A percentile compares a stretch with the other conserved stretches of the same genome.
phyloP scores from a whole-genome alignment of 2,797 vertebrate genomes.

The Astyanax mexicanus region DNA sequence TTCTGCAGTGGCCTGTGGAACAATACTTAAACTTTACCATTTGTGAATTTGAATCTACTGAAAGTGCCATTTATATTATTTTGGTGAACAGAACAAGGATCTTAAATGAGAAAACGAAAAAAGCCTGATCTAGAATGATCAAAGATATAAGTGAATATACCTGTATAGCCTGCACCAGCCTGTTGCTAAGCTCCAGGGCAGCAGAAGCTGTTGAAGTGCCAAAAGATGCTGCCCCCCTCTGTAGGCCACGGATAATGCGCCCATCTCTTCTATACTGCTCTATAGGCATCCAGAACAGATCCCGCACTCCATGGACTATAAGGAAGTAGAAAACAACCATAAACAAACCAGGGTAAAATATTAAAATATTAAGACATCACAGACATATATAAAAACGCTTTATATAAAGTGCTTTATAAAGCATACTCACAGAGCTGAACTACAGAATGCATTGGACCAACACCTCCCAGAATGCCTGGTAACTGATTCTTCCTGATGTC shows the following conservation, averaged over 20 bases:
- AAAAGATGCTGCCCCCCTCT: constrained; percentile 91
- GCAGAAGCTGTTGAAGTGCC: constrained; percentile 92
- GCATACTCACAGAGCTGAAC: constrained; percentile 90
- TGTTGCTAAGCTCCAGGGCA: constrained; percentile 94
- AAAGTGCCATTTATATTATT: too few species aligned
- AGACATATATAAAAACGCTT: too few species aligned
- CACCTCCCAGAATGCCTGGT: constrained; percentile 90
- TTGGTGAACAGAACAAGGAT: too few species aligned
- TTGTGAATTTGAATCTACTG: too few species aligned
- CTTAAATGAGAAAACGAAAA: too few species aligned
- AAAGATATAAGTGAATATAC: constrained; percentile 63
- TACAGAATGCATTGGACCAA: constrained; percentile 94
- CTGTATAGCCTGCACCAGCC: constrained; percentile 95
- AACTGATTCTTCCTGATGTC: constrained; percentile 95
- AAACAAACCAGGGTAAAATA: not conserved
- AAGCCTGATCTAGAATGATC: too few species aligned
- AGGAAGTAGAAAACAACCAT: not conserved
- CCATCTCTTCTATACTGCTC: constrained; percentile 93
- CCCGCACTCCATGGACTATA: constrained; percentile 90
- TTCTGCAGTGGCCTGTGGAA: constrained; percentile 88
- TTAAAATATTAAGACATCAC: too few species aligned
- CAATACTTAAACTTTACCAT: not conserved
- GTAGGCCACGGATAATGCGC: constrained; percentile 92
- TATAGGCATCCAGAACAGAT: constrained; percentile 94
- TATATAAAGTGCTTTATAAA: not conserved